A percentile compares a stretch with the other conserved stretches of the same genome.
Evolutionary conservation across 2,113 vertebrate species (phyloP).

Genomic region (Rhombomys opimus): DNA sequence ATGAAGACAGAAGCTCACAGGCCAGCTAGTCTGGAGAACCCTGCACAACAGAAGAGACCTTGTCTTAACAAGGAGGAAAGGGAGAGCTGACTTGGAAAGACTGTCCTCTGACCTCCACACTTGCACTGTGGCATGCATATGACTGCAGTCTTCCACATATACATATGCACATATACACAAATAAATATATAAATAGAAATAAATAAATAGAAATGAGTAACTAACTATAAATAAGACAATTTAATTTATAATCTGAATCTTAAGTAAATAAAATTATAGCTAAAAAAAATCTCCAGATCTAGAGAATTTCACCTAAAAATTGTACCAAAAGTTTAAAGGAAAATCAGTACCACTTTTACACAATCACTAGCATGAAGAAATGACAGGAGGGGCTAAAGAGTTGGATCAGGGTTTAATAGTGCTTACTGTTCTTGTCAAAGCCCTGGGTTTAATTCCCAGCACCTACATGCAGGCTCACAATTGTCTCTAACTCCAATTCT

Average conservation of each 20-base stretch:
- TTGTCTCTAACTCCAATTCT: not conserved
- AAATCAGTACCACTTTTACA: conserved; percentile 16
- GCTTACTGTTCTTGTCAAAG: not conserved
- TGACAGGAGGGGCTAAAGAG: not conserved
- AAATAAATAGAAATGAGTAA: not conserved
- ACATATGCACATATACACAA: not conserved
- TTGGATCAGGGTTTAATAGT: not conserved
- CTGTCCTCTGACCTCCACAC: not conserved
- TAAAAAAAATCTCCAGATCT: not conserved
- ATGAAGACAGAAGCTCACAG: not conserved
- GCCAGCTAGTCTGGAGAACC: not conserved
- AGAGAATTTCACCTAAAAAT: conserved; percentile 14
- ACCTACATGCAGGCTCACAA: not conserved
- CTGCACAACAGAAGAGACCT: not conserved
- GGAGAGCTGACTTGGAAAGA: not conserved
- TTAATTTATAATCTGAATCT: not conserved
- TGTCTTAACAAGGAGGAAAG: not conserved
- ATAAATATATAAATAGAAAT: not conserved
- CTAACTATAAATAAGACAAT: not conserved
- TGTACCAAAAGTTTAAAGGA: conserved; percentile 8
- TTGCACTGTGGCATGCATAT: not conserved
- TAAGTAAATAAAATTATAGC: conserved; percentile 20
- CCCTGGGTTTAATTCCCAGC: not conserved
- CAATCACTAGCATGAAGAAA: conserved; percentile 13
- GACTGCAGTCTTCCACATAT: not conserved